Base-by-base conservation (phyloP, 2,113 vertebrate species). In the Lophochroa leadbeateri region DNA sequence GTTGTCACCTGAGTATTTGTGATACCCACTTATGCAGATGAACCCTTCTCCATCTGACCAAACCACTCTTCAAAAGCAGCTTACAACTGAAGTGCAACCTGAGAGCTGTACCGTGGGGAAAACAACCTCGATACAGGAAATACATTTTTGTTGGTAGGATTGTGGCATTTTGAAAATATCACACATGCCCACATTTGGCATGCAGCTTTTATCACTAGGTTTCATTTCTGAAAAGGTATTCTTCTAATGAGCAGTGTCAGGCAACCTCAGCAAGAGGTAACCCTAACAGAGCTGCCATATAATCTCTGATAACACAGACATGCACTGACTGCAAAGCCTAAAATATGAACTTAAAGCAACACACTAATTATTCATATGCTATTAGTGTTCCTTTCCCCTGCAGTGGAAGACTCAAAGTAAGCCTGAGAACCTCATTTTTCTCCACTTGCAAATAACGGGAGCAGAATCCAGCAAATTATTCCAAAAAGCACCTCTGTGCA, bases 361-460 rank as follows among this genome's bases (percentile, higher is more conserved):
- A 63, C 35, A 6, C 61, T 64, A 50, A 82, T 71, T 87, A 72
- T 57, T 76, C 82, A 61, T 28, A 55, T 52, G 63, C 52, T 57
- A 41, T 68, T 68, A 91, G 70, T 9, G 78, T 60, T 78, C 84
- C 77, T 92, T 60, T 7, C 63, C 61, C 65, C 60, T 29, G 74
- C 74, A 90, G 87, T 65, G 5, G 4, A 6, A 71, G 81, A 43
- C 82, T 69, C 90, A 21, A 60, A 79, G 41, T 19, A 55, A 94
- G 57, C 39, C 82, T 76, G 85, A 17, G 41, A 88, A 88, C 37
- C 61, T 77, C 53, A 69, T 90, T 92, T 79, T 58, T 79, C 86
- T 92, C 65, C 47, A 24, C 89, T 65, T 44, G 49, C 83, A 91
- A 88, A 39, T 11, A 80, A 50, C 58, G 39, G 31, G 61, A 92